Conservation (phyloP, 1,140 invertebrate species). For the Megathymus violae region DNA sequence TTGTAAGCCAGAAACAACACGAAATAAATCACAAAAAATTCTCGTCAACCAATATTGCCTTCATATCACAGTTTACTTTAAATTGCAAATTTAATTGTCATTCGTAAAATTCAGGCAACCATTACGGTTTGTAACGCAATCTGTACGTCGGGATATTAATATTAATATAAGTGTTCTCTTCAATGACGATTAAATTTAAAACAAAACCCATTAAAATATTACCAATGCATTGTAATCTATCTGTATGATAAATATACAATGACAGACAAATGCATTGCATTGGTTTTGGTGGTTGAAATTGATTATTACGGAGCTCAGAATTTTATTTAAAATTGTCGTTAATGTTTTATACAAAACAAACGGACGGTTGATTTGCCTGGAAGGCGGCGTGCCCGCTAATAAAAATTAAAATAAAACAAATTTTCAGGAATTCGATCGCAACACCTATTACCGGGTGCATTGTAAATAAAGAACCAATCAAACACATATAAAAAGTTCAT, state of each 20-base stretch:
- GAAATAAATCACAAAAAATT: constrained; percentile 20
- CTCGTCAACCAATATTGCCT: constrained; percentile 25
- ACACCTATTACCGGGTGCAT: no score
- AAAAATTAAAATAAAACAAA: no score
- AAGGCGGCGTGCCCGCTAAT: no score
- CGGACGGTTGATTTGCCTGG: no score
- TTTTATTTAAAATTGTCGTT: no score
- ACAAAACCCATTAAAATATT: constrained; percentile 30
- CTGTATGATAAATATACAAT: constrained; percentile 26
- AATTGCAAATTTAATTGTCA: constrained; percentile 33
- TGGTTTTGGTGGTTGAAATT: no score
- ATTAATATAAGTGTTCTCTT: constrained; percentile 2
- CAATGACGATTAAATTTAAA: constrained; percentile 28
- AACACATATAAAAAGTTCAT: no score
- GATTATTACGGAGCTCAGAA: no score
- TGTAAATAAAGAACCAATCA: no score
- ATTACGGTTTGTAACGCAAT: constrained; percentile 25
- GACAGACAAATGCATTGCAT: constrained; percentile 21
- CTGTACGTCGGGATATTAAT: constrained; percentile 34
- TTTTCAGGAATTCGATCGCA: no score
- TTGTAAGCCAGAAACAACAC: constrained; percentile 1
- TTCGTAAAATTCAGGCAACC: constrained; percentile 20
- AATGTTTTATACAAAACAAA: no score
- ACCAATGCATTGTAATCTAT: constrained; percentile 15
- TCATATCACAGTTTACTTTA: constrained; percentile 24